Conservation (phyloP, 2,888 invertebrate species). For the Molanna angustata region DNA sequence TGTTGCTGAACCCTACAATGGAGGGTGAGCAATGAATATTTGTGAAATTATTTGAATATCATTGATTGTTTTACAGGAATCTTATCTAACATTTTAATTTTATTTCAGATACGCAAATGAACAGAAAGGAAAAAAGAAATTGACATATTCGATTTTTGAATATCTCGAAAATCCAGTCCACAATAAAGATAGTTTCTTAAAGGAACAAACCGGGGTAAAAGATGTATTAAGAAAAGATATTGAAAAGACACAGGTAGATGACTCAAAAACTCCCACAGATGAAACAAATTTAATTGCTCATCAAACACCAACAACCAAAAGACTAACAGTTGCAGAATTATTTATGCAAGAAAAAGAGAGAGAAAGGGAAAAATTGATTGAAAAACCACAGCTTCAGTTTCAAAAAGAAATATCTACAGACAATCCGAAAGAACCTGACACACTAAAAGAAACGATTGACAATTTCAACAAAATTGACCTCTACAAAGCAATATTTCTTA, state of each 20-base stretch:
- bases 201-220: slow-evolving; percentile 41
- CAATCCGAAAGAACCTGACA: slow-evolving; percentile 26
- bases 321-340: slow-evolving; percentile 51
- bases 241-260: not conserved
- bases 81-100: slow-evolving; percentile 17
- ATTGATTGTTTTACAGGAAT: not conserved
- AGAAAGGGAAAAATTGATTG: slow-evolving; percentile 31
- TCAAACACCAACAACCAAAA: slow-evolving; percentile 21
- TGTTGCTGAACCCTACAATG: slow-evolving; percentile 78
- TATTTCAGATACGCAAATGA: slow-evolving; percentile 41
- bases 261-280: not conserved
- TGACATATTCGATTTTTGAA: slow-evolving; percentile 74
- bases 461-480: slow-evolving; percentile 65
- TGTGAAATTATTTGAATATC: not conserved
- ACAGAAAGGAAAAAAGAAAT: slow-evolving; percentile 57
- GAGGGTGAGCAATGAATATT: slow-evolving; percentile 46
- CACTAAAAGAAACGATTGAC: slow-evolving; percentile 47
- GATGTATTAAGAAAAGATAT: not conserved
- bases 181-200: slow-evolving; percentile 54
- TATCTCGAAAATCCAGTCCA: slow-evolving; percentile 64
- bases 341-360: slow-evolving; percentile 50
- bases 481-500: slow-evolving; percentile 86
- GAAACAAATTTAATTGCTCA: not conserved
- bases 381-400: slow-evolving; percentile 32
- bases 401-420: slow-evolving; percentile 23